Evolutionary conservation across 1,140 invertebrate species (phyloP), one percentile per base, ranked within the genome.

Genomic region (Lysiphlebus fabarum): DNA sequence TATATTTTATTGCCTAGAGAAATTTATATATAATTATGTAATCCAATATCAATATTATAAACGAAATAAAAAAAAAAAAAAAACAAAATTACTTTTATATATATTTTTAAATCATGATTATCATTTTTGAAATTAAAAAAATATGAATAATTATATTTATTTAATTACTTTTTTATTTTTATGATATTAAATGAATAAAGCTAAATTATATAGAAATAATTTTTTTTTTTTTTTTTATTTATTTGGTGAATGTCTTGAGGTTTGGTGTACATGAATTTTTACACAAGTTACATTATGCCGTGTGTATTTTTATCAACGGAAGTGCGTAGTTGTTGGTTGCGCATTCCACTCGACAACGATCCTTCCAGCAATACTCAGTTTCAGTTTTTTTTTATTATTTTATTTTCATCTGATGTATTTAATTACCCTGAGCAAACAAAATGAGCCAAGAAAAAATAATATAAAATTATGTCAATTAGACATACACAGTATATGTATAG

Each of bases 281-380:
- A 56, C 48, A 48, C 50, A 51, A 59, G 58, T 59, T 66, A 71
- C 70, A 62, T 70, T 71, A 72, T 67, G 67, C 67, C 36, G 63
- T 63, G 70, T 67, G 70, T 78, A 78, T 78, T 78, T 78, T 77
- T 77, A 77, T 76, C 75, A 76, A 75, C 76, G 76, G 75, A 77
- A 78, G 72, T 78, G 75, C 76, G 75, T 76, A 70, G 75, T 75
- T 70, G 73, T 67, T 66, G 64, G 69, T 70, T 65, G 72, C 72
- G 67, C 75, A 74, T 78, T 76, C 72, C 69, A 66, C 37, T 37
- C 50, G 49, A 36, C 53, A 58, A 50, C 44, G 36, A 37, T 38
- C 40, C 49, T 51, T 17, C 12, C 42, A 58, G 48, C 17, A 26
- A 37, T 38, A 61, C 57, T 63, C 59, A 64, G 43, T 61, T 61